Evolutionary conservation across 2,888 invertebrate species (phyloP).

Genomic region (Hyalella azteca): DNA sequence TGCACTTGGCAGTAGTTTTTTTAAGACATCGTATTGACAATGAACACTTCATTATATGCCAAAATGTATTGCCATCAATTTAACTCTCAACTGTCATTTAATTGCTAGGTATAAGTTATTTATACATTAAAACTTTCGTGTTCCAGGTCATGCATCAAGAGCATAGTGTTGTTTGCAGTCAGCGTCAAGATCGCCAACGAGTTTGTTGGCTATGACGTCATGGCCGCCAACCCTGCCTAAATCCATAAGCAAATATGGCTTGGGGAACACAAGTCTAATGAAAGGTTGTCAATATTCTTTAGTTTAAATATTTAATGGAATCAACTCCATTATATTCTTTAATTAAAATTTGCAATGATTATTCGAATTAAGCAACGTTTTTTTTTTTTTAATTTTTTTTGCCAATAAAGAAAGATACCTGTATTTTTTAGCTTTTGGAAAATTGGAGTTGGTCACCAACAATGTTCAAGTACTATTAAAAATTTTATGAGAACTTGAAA

Average conservation of each 20-base stretch:
- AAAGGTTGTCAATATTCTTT: too few relatives aligned
- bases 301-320: too few relatives aligned
- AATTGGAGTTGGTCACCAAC: too few relatives aligned
- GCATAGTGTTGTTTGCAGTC: background rate
- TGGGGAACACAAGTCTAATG: too few relatives aligned
- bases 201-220: slow-evolving; percentile 17
- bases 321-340: too few relatives aligned
- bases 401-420: too few relatives aligned
- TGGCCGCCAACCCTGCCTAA: slow-evolving; percentile 8
- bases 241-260: too few relatives aligned
- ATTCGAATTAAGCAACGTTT: too few relatives aligned
- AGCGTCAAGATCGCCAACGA: slow-evolving; percentile 19
- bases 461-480: background rate
- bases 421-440: too few relatives aligned
- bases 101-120: background rate
- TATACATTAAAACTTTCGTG: background rate
- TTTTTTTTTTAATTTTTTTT: too few relatives aligned
- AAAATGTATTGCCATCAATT: background rate
- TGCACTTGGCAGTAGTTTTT: background rate
- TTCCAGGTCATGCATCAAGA: slow-evolving; percentile 24
- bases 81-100: background rate
- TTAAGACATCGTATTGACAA: background rate
- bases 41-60: background rate
- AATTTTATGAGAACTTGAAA: background rate
- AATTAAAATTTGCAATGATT: too few relatives aligned